Evolutionary conservation across 2,888 invertebrate genomes (phyloP), one percentile per base, ranked within the genome.

Genomic region (Himalopsyche anomala): DNA sequence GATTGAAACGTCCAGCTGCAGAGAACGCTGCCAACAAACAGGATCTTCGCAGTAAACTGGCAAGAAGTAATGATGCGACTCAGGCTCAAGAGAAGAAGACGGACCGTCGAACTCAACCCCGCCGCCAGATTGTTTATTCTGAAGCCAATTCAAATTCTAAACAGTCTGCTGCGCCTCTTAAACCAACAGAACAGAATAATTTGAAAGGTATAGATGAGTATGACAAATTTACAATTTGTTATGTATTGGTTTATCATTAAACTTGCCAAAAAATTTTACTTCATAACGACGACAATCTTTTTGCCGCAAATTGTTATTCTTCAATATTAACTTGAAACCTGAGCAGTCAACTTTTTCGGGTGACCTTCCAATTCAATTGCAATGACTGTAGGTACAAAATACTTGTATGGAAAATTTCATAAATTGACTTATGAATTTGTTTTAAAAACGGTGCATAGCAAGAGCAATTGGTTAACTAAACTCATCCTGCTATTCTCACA

Each of bases 31-130:
- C 74, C 36, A 36, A 74, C 2, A 74, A 74, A 38, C 15, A 28
- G 62, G 88, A 88, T 45, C 83, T 88, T 11, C 87, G 88, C 54
- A 86, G 36, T 12, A 88, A 88, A 81, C 86, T 88, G 28, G 87
- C 84, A 8, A 81, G 86, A 36, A 45, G 51, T 62, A 62, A 45
- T 11, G 80, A 74, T 19, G 12, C 45, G 2, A 28, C 81, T 51
- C 80, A n/a, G n/a, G 28, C 42, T 42, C 54, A 28, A 40, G 56
- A 38, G 69, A 79, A 84, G 38, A n/a, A 54, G 80, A 40, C 79
- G 11, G 38, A 62, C n/a, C 82, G 51, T 11, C 82, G 4, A 80
- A 12, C 19, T 4, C 42, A 36, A 38, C 84, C 86, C 40, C 81
- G 85, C 12, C 83, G 84, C 36, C 84, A 85, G 45, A 87, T 87